Conservation (phyloP, 2,888 invertebrate genomes). For the Venusia cambrica region DNA sequence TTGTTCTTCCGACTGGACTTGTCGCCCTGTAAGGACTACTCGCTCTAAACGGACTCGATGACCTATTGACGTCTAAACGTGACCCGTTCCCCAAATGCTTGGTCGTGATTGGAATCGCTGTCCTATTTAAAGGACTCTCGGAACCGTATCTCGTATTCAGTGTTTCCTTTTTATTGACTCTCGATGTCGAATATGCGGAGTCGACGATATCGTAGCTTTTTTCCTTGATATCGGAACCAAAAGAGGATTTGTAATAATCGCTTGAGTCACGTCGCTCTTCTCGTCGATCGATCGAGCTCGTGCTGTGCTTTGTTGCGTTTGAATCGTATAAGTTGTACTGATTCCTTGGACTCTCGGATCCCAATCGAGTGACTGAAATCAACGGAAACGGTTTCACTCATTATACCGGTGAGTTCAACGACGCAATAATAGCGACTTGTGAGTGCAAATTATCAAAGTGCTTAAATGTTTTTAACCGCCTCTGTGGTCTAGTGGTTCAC, state of each 20-base stretch:
- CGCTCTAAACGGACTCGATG: constrained; percentile 61
- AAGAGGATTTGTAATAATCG: constrained; percentile 71
- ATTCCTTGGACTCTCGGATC: constrained; percentile 74
- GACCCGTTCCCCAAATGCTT: constrained; percentile 78
- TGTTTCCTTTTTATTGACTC: constrained; percentile 62
- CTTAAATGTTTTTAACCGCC: no score
- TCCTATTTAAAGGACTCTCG: constrained; percentile 69
- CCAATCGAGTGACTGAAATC: constrained; percentile 64
- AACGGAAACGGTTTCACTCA: constrained; percentile 12
- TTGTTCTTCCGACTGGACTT: constrained; percentile 71
- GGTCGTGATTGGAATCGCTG: constrained; percentile 74
- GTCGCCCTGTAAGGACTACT: constrained; percentile 66
- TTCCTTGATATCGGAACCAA: constrained; percentile 62
- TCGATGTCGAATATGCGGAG: constrained; percentile 65
- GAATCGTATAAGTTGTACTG: constrained; percentile 65
- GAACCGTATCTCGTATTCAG: constrained; percentile 58
- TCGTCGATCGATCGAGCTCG: constrained; percentile 66
- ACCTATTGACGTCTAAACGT: constrained; percentile 72
- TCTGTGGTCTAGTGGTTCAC: no score
- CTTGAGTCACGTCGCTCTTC: constrained; percentile 66
- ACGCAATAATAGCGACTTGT: no score
- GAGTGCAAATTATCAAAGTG: no score
- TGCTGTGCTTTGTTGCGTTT: constrained; percentile 52
- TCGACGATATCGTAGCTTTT: constrained; percentile 70
- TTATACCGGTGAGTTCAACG: no score